phyloP scores from a whole-genome alignment of 2,888 invertebrate genomes.

The Rhopalosiphum nymphaeae region DNA sequence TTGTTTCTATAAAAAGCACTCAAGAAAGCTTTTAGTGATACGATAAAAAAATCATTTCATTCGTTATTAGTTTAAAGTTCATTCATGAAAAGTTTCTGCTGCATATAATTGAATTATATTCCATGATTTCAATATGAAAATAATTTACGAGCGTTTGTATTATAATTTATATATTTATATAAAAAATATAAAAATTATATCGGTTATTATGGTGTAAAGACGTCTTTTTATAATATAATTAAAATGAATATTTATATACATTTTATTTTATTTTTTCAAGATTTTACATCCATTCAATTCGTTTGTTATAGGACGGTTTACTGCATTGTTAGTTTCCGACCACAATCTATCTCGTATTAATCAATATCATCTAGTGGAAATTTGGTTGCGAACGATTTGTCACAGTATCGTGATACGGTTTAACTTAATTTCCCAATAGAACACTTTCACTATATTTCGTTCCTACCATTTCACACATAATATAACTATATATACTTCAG shows the following conservation, averaged over 20 bases:
- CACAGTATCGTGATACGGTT: conserved; percentile 58
- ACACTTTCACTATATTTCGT: conserved; percentile 56
- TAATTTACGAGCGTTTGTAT: background rate
- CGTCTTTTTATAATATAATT: background rate
- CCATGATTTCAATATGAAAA: background rate
- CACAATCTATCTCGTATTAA: conserved; percentile 6
- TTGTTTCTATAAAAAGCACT: background rate
- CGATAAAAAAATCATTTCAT: background rate
- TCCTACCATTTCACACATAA: conserved; percentile 33
- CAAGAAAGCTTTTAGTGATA: background rate
- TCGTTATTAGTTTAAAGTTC: background rate
- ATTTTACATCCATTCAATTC: conserved; percentile 10
- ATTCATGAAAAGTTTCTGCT: background rate
- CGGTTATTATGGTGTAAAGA: background rate
- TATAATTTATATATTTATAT: background rate
- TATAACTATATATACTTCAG: conserved; percentile 3
- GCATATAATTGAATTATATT: too few relatives aligned
- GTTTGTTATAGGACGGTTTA: background rate
- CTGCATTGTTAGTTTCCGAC: background rate
- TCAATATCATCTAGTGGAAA: conserved; percentile 43
- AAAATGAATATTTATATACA: background rate
- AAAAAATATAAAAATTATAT: background rate
- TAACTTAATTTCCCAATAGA: conserved; percentile 58
- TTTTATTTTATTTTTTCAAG: background rate
- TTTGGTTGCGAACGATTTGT: conserved; percentile 47